phyloP scores from a whole-genome alignment of 2,113 vertebrate genomes.

The Hippocampus mohnikei region DNA sequence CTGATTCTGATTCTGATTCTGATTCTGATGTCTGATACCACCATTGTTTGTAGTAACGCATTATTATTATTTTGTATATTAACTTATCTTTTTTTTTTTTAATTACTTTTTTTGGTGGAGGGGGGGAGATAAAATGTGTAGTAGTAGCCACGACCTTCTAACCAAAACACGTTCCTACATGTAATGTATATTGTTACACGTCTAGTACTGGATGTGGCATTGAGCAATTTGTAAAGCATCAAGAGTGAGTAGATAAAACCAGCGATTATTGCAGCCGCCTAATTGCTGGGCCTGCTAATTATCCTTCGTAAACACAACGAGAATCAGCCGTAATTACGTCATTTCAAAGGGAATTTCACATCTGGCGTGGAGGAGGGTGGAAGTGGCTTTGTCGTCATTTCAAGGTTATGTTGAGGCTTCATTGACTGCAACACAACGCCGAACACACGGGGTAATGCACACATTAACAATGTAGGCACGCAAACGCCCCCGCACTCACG shows the following conservation, averaged over 20 bases:
- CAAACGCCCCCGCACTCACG: not conserved
- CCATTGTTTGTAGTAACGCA: no score
- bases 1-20: no score
- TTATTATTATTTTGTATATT: no score
- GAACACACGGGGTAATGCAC: slow-evolving; percentile 63
- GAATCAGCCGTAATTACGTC: slow-evolving; percentile 60
- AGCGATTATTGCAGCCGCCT: slow-evolving; percentile 53
- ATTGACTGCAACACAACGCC: slow-evolving; percentile 54
- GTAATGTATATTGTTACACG: no score
- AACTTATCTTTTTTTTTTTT: no score
- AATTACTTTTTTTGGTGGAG: no score
- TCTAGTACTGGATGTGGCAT: no score
- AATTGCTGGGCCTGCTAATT: slow-evolving; percentile 61
- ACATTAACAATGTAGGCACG: slow-evolving; percentile 39
- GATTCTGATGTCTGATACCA: no score
- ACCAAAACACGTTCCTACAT: no score
- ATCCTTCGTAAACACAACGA: slow-evolving; percentile 60
- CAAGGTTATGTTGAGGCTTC: slow-evolving; percentile 64
- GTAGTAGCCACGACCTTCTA: no score
- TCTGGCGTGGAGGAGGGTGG: slow-evolving; percentile 31
- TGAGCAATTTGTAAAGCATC: not conserved
- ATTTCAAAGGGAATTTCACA: slow-evolving; percentile 60
- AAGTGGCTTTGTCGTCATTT: slow-evolving; percentile 58
- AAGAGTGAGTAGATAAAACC: slow-evolving; percentile 27
- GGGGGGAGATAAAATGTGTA: no score